A percentile compares a stretch with the other conserved stretches of the same genome.
Conservation (phyloP, 1,140 invertebrate species). For the Cryptotermes secundus region DNA sequence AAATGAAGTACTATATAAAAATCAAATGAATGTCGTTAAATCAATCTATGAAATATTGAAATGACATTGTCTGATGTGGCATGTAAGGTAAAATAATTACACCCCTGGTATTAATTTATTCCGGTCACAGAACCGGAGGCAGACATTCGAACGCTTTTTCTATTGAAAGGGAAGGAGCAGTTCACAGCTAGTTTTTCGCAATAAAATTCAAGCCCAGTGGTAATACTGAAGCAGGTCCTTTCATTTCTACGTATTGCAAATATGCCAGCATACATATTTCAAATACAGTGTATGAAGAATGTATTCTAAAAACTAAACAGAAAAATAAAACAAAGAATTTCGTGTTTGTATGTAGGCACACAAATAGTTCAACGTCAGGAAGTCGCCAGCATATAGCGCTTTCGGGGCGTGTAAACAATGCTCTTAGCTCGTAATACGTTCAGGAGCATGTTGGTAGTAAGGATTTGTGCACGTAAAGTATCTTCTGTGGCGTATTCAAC, state of each 20-base stretch:
- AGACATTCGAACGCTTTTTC: not conserved
- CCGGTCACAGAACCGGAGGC: not conserved
- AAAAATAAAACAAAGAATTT: not conserved
- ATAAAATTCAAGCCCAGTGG: not conserved
- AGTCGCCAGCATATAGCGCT: not conserved
- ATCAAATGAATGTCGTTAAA: no score
- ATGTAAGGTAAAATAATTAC: not conserved
- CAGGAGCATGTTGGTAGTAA: not conserved
- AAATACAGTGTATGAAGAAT: not conserved
- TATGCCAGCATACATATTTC: not conserved
- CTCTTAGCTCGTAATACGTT: not conserved
- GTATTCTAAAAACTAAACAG: not conserved
- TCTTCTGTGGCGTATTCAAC: no score
- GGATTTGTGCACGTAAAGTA: not conserved
- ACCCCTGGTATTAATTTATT: not conserved
- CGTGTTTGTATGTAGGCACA: not conserved
- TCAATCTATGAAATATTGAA: no score
- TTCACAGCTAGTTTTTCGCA: slow-evolving; percentile 6
- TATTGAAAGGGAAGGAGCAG: not conserved
- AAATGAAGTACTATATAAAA: no score
- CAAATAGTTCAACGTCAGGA: not conserved
- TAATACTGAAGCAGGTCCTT: not conserved
- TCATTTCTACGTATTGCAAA: not conserved
- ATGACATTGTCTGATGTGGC: no score
- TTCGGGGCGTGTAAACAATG: not conserved